Conservation (phyloP, 2,797 vertebrate genomes). For the Rhynchotus rufescens region DNA sequence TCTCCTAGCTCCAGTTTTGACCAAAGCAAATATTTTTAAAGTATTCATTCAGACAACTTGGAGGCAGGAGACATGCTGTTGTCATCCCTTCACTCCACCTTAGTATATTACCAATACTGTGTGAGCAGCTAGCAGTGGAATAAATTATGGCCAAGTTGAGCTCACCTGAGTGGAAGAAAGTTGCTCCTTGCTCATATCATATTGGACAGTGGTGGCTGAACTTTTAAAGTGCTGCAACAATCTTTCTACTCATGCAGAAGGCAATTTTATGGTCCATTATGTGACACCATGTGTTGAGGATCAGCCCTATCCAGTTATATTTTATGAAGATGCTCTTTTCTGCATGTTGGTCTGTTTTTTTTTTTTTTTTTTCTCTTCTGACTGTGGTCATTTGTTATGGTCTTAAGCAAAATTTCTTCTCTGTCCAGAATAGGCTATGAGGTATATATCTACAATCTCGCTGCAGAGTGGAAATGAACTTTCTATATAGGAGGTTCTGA, state of each 20-base stretch:
- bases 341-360: not conserved
- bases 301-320: not conserved
- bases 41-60: not conserved
- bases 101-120: not conserved
- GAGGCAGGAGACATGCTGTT: not conserved
- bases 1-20: not conserved
- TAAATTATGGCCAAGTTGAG: not conserved
- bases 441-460: constrained; percentile 21
- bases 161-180: not conserved
- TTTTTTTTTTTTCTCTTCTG: not conserved
- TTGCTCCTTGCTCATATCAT: not conserved
- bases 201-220: not conserved
- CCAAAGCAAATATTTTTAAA: not conserved
- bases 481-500: constrained; percentile 12
- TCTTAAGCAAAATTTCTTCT: constrained; percentile 24
- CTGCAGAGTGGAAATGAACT: constrained; percentile 17
- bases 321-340: constrained; percentile 45
- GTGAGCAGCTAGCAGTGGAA: not conserved
- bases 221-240: not conserved
- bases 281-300: not conserved
- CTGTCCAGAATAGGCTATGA: not conserved
- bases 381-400: not conserved
- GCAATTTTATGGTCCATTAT: constrained; percentile 33
- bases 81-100: not conserved
- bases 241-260: constrained; percentile 3